Evolutionary conservation across 1,140 invertebrate genomes (phyloP).

Genomic region (Helicoverpa zea): DNA sequence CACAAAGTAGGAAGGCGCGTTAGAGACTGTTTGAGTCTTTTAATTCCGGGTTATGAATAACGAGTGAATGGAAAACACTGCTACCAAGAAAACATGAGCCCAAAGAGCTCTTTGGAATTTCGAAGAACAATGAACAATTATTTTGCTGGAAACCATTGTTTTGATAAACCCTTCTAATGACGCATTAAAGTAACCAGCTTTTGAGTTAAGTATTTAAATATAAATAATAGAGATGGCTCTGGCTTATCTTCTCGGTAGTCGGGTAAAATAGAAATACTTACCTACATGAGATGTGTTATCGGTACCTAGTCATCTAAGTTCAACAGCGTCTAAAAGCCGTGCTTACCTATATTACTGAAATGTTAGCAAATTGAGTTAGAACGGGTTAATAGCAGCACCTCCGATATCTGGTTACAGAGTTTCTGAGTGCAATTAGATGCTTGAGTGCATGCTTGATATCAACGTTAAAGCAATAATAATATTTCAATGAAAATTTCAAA

Average conservation of each 20-base stretch:
- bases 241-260: background rate
- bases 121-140: slow-evolving; percentile 25
- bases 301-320: background rate
- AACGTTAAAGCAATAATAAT: slow-evolving; percentile 24
- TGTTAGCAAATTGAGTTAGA: slow-evolving; percentile 12
- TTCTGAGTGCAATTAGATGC: slow-evolving; percentile 33
- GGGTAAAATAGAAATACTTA: too few species aligned
- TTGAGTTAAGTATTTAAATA: too few species aligned
- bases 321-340: background rate
- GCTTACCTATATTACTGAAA: slow-evolving; percentile 1
- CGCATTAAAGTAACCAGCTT: background rate
- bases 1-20: slow-evolving; percentile 14
- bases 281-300: background rate
- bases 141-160: slow-evolving; percentile 1
- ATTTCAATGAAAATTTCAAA: slow-evolving; percentile 1
- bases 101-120: slow-evolving; percentile 22
- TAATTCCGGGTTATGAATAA: slow-evolving; percentile 13
- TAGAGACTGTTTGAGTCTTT: slow-evolving; percentile 13
- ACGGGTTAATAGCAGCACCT: slow-evolving; percentile 1
- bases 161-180: background rate
- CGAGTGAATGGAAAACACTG: slow-evolving; percentile 11
- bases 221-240: too few species aligned
- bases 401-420: slow-evolving; percentile 28
- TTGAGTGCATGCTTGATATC: slow-evolving; percentile 17
- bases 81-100: slow-evolving; percentile 29